Conservation (phyloP, 2,888 invertebrate species). For the Omphaloscelis lunosa region DNA sequence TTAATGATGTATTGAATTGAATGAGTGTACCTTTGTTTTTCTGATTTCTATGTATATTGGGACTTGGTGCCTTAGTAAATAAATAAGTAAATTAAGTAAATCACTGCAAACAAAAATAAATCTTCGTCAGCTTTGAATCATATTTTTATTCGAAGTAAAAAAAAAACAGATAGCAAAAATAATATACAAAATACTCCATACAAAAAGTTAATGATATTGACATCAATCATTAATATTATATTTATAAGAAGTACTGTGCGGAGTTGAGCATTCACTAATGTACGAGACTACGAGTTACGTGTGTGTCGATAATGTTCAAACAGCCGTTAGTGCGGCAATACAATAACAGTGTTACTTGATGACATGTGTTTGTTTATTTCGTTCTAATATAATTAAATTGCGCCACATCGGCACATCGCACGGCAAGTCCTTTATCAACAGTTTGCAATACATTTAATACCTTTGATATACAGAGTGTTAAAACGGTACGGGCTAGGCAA, state of each 20-base stretch:
- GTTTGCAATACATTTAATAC: slow-evolving; percentile 23
- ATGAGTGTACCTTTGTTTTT: no score
- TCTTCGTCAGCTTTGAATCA: background rate
- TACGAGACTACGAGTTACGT: background rate
- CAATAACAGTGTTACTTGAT: background rate
- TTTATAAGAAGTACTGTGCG: slow-evolving; percentile 18
- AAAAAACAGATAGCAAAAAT: slow-evolving; percentile 34
- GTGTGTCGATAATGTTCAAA: background rate
- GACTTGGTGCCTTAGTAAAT: no score
- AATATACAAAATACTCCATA: slow-evolving; percentile 41
- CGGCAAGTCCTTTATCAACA: background rate
- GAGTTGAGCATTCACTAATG: slow-evolving; percentile 28
- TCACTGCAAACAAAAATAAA: slow-evolving; percentile 7
- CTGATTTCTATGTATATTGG: no score
- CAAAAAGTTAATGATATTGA: slow-evolving; percentile 1
- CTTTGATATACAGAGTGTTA: slow-evolving; percentile 1
- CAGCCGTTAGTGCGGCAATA: background rate
- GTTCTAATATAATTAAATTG: background rate
- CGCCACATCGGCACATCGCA: background rate
- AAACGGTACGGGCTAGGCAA: background rate
- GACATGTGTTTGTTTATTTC: slow-evolving; percentile 8
- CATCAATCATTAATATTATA: slow-evolving; percentile 9
- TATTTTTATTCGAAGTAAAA: slow-evolving; percentile 35
- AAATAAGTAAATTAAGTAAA: no score
- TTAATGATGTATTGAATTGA: no score